Evolutionary conservation across 2,113 vertebrate species (phyloP), one percentile per base, ranked within the genome.

Genomic region (Mirza zaza): DNA sequence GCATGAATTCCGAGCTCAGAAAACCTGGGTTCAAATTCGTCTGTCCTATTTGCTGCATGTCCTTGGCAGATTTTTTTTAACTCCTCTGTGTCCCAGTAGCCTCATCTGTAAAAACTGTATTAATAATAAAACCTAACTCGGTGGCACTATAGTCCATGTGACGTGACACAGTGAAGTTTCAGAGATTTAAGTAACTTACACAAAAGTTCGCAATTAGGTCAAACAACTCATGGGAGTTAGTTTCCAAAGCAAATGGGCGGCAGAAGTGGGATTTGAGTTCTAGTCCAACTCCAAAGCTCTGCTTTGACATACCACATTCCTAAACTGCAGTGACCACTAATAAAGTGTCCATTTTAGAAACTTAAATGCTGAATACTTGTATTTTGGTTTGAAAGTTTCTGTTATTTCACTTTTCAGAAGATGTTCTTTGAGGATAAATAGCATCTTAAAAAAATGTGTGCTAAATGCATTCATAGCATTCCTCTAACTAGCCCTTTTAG

Each of bases 241-340:
- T 93, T 89, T 97, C 61, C 71, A 75, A 68, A 91, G 75, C 77
- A 91, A 68, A 55, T 91, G 34, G 27, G 55, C 42, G 29, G 52
- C 32, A 82, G 68, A 75, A 7, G 15, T 90, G 52, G 48, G 15
- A 67, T 93, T 25, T 59, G 15, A 36, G 29, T 91, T 82, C n/a
- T 10, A 27, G 21, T 65, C 27, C 36, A 61, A 55, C 67, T 55
- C n/a, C 27, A 70, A 0, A 88, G 45, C 29, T 12, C 34, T 42
- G 18, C 82, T 77, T 57, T 75, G 32, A 83, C 75, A 36, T 23
- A 48, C 6, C 45, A 4, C 42, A 10, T 1, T 42, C 50, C 27
- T 36, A 48, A 13, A 32, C 36, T 68, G 36, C 29, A 39, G 36
- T 76, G 42, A 82, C 14, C 25, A 10, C 48, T 94, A 25, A 71